phyloP scores from a whole-genome alignment of 2,888 invertebrate species.

The Luperina testacea region DNA sequence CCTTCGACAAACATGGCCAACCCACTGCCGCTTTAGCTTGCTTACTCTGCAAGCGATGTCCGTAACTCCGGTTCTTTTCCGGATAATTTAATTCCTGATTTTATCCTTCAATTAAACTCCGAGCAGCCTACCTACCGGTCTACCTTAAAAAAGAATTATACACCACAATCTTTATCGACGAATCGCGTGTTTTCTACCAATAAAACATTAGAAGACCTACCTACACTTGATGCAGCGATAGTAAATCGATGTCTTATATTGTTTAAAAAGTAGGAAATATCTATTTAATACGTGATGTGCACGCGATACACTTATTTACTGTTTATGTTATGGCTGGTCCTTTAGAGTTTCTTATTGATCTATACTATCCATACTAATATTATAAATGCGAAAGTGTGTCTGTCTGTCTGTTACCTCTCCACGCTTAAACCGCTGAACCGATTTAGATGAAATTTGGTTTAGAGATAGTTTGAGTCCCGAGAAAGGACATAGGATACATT shows the following conservation, averaged over 20 bases:
- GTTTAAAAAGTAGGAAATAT: slow-evolving; percentile 12
- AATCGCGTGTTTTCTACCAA: slow-evolving; percentile 43
- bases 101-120: not conserved
- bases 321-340: not conserved
- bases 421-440: too few relatives aligned
- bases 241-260: slow-evolving; percentile 18
- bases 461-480: too few relatives aligned
- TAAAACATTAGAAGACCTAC: slow-evolving; percentile 15
- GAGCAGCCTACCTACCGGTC: not conserved
- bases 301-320: slow-evolving; percentile 48
- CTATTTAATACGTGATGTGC: slow-evolving; percentile 23
- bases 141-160: not conserved
- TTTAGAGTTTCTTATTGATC: not conserved
- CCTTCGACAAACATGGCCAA: not conserved
- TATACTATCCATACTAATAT: too few relatives aligned
- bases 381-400: too few relatives aligned
- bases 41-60: not conserved
- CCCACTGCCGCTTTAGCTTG: not conserved
- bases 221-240: slow-evolving; percentile 3
- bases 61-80: not conserved
- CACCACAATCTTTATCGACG: slow-evolving; percentile 33
- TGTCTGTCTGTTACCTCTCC: too few relatives aligned
- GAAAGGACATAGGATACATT: too few relatives aligned
- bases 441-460: too few relatives aligned
- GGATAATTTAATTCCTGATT: not conserved